Evolutionary conservation across 2,797 vertebrate genomes (phyloP).

Genomic region (Danionella dracula): DNA sequence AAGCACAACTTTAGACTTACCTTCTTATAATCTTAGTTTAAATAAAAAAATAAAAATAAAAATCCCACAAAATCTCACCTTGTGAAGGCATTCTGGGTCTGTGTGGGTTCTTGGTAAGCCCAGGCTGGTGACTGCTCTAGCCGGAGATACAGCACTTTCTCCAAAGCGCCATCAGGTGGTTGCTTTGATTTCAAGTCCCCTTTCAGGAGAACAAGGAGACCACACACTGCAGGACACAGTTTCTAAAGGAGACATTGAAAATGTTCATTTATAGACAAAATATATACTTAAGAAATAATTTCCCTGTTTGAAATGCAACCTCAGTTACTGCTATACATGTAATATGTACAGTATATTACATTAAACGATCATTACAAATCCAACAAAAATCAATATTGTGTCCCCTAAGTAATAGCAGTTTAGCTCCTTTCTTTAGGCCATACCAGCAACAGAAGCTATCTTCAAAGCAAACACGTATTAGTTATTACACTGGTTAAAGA

Average conservation of each 20-base stretch:
- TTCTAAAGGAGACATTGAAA: constrained; percentile 52
- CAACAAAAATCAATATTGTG: too few species aligned
- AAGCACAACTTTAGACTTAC: background rate
- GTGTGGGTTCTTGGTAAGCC: constrained; percentile 55
- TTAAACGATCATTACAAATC: too few species aligned
- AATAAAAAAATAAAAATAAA: too few species aligned
- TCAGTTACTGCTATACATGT: too few species aligned
- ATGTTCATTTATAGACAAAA: constrained; percentile 9
- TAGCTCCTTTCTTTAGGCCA: too few species aligned
- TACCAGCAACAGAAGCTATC: too few species aligned
- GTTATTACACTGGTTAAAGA: too few species aligned
- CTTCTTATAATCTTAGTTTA: background rate
- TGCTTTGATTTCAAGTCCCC: constrained; percentile 21
- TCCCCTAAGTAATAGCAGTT: too few species aligned
- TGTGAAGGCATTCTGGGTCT: constrained; percentile 59
- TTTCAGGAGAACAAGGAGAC: constrained; percentile 74
- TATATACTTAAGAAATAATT: too few species aligned
- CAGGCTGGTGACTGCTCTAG: constrained; percentile 60
- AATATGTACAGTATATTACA: too few species aligned
- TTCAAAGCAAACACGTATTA: too few species aligned
- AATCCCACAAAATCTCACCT: constrained; percentile 57
- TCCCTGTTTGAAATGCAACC: too few species aligned
- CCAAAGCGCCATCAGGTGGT: constrained; percentile 33
- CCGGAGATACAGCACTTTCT: constrained; percentile 73
- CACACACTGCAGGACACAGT: constrained; percentile 58